Evolutionary conservation across 64 coral and sea anemone genomes (phyloP).

Genomic region (Montipora efflorescens): DNA sequence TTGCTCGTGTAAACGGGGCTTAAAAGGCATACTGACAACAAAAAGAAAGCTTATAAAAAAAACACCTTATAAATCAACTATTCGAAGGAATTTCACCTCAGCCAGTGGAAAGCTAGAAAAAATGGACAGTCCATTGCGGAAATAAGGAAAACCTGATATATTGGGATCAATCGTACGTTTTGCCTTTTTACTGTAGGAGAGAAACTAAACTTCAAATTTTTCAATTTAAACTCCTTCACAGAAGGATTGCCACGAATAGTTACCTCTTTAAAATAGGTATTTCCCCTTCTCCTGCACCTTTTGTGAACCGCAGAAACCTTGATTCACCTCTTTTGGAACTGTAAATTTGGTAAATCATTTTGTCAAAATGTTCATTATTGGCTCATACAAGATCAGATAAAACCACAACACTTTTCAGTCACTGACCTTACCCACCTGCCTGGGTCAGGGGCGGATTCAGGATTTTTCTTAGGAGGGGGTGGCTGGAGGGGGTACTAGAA

Average conservation of each 20-base stretch:
- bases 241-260: constrained; percentile 50
- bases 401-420: background rate
- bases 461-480: too few relatives aligned
- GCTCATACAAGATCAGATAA: constrained; percentile 5
- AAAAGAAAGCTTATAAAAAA: too few relatives aligned
- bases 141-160: background rate
- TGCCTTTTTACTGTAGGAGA: background rate
- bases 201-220: constrained; percentile 19
- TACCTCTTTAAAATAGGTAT: constrained; percentile 41
- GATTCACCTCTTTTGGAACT: constrained; percentile 48
- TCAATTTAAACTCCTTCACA: constrained; percentile 27
- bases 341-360: constrained; percentile 13
- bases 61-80: background rate
- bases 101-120: background rate
- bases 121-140: background rate
- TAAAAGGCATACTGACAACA: too few relatives aligned
- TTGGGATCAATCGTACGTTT: background rate
- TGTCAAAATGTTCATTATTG: constrained; percentile 43
- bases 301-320: constrained; percentile 2
- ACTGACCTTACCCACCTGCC: constrained; percentile 12
- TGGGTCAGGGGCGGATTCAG: background rate
- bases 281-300: background rate
- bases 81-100: background rate
- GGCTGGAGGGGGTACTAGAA: too few relatives aligned
- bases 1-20: too few relatives aligned